Base-by-base conservation (phyloP, 2,888 invertebrate genomes). In the Erebia epiphron region DNA sequence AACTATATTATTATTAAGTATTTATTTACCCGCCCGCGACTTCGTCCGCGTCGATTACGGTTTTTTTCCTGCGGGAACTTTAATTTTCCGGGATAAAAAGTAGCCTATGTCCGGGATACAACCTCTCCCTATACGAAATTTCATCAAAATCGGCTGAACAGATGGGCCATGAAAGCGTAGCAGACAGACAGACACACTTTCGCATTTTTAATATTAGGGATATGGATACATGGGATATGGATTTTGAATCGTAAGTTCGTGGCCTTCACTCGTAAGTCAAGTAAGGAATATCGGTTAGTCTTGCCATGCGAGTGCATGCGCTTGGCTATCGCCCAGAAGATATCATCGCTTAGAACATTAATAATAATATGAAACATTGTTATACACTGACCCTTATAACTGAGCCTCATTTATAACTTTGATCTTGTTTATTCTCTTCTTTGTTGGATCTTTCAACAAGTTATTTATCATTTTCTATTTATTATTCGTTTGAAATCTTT, bases 321-420 rank as follows among this genome's bases (percentile, higher is more conserved):
- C 66, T 76, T 76, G 77, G 77, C 74, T 54, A 58, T 54, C 50
- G 56, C 74, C 77, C 76, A 78, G 66, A 72, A 69, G 74, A 68
- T 75, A 77, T 77, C 71, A 76, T 76, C 71, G 76, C 65, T 70
- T 61, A 66, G 72, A 73, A 68, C 71, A 74, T 77, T 75, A 75
- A 73, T 75, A 75, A 73, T 75, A 75, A 73, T 75, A 70, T 70
- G 69, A 71, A 65, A 74, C 70, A 73, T 65, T 74, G 69, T 71
- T 67, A 70, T 72, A 72, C 73, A 73, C 71, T 75, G 71, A 76
- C 73, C 72, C 68, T 61, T 71, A 57, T 68, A 64, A 67, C 71
- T 70, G 63, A 67, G 70, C 66, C 67, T 69, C 63, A 61, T 71
- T 68, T 70, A 63, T 67, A 67, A 69, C 63, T 54, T 52, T 46